phyloP scores from a whole-genome alignment of 2,113 vertebrate genomes.

The Rhinogobius similis region DNA sequence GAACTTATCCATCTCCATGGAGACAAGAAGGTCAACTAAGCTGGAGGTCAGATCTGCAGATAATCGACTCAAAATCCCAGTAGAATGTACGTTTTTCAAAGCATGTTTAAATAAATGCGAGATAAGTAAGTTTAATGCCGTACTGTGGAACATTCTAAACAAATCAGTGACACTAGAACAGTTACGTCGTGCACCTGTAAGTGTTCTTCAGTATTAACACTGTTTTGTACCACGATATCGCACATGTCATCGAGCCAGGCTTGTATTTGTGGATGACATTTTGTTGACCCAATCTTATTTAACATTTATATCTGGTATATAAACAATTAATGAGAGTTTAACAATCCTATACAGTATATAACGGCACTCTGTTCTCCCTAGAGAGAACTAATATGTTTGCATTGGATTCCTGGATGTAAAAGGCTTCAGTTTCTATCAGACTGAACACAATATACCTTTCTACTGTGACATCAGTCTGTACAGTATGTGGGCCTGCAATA shows the following conservation, averaged over 20 bases:
- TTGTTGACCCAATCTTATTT: not conserved
- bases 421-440: not conserved
- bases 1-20: not conserved
- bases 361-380: not conserved
- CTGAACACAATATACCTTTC: not conserved
- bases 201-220: no score
- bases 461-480: not conserved
- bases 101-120: no score
- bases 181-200: no score
- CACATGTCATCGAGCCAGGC: not conserved
- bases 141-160: not conserved
- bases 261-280: not conserved
- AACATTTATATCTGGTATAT: conserved; percentile 1
- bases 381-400: not conserved
- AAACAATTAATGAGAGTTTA: conserved; percentile 8
- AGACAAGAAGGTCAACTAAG: not conserved
- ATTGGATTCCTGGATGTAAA: not conserved
- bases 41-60: not conserved
- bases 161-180: no score
- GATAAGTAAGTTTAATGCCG: no score
- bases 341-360: not conserved
- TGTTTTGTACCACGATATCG: not conserved
- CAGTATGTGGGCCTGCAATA: not conserved
- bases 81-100: no score
- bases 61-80: not conserved